phyloP scores from a whole-genome alignment of 2,797 vertebrate species.

The Bovichtus diacanthus region DNA sequence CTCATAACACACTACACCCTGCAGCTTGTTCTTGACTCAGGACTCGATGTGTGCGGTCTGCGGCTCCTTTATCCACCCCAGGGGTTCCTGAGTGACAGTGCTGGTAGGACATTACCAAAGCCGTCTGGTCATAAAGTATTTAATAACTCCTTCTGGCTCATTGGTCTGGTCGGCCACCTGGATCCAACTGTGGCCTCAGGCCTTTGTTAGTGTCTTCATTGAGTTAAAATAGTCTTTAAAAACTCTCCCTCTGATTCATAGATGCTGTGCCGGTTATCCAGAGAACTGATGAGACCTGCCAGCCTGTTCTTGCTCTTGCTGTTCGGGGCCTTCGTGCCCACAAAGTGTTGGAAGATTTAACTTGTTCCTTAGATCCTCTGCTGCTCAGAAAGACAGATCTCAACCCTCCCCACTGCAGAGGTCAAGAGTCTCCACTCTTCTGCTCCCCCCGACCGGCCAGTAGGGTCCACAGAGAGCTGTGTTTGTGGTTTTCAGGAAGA shows the following conservation, averaged over 20 bases:
- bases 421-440: conserved; percentile 44
- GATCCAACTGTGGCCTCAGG: not conserved
- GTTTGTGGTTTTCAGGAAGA: conserved; percentile 86
- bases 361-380: conserved; percentile 56
- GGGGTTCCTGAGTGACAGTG: conserved; percentile 61
- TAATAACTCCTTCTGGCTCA: not conserved
- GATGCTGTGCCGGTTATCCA: conserved; percentile 54
- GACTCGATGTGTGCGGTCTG: conserved; percentile 83
- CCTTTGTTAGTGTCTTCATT: not conserved
- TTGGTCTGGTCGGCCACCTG: not conserved
- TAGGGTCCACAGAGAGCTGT: conserved; percentile 75
- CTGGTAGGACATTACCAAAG: conserved; percentile 68
- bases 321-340: conserved; percentile 76
- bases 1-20: conserved; percentile 76
- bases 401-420: conserved; percentile 41
- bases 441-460: conserved; percentile 48
- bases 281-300: conserved; percentile 5
- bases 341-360: conserved; percentile 66
- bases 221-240: conserved; percentile 4
- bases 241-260: conserved; percentile 57
- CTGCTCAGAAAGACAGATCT: conserved; percentile 50
- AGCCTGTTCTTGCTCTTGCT: conserved; percentile 68
- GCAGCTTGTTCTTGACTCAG: conserved; percentile 73
- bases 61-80: conserved; percentile 77
- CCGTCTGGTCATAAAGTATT: conserved; percentile 24